These are phyloP conservation scores for Saguinus imperator DNA, from an alignment of 2,113 vertebrate species.

Conservation along the genomic window DNA sequence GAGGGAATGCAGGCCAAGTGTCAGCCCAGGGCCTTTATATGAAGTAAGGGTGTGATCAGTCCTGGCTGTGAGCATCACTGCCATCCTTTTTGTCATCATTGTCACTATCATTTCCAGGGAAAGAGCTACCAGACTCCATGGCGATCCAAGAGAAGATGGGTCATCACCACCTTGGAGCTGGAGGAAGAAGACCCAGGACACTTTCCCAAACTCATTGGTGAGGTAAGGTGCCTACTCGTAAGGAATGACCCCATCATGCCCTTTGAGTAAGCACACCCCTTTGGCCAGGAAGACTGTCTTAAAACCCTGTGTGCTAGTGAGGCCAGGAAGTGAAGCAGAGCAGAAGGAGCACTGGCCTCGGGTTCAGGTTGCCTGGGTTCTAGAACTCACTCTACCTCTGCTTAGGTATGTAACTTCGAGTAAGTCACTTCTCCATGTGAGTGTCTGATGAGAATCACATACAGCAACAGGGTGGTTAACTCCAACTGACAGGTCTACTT, in stretches of 20 bases:
- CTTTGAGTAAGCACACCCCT: accelerated
- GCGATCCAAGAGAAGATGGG: slow-evolving; percentile 88
- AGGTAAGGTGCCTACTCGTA: slow-evolving; percentile 70
- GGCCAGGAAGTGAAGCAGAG: accelerated
- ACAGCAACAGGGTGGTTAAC: not conserved
- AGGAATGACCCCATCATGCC: accelerated
- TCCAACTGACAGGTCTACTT: no score
- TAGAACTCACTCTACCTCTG: not conserved
- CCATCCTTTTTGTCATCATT: accelerated
- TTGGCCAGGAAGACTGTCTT: no score
- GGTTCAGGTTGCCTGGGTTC: not conserved
- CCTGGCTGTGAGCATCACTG: accelerated
- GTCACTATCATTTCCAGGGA: not conserved
- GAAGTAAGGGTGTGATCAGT: accelerated
- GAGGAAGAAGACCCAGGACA: slow-evolving; percentile 85
- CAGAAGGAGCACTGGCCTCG: accelerated
- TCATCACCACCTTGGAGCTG: slow-evolving; percentile 87
- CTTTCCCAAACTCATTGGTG: slow-evolving; percentile 82
- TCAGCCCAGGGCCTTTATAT: accelerated
- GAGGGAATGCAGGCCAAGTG: accelerated
- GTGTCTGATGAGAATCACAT: not conserved
- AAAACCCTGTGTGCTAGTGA: not conserved
- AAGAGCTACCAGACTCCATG: slow-evolving; percentile 57
- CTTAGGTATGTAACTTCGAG: accelerated
- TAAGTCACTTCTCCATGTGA: accelerated